Percentiles rank a stretch among this genome's conserved stretches.
Conservation (phyloP, 1,140 invertebrate species). For the Temnothorax curvispinosus region DNA sequence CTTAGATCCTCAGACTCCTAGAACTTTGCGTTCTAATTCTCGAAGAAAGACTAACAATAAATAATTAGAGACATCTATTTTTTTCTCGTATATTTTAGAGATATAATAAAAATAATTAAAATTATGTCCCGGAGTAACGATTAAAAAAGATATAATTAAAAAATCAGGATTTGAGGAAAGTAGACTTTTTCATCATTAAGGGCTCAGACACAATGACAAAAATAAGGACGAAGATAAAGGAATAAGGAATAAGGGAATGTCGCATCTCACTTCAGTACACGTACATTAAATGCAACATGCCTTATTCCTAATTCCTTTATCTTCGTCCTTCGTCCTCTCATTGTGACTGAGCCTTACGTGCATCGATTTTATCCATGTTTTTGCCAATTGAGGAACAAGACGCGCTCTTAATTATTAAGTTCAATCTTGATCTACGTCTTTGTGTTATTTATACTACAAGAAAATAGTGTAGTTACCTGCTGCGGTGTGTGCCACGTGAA, state of each 20-base stretch:
- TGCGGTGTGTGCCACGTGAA: slow-evolving; percentile 74
- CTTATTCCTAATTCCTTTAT: too few species aligned
- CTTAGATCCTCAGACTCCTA: not conserved
- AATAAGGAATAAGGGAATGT: too few species aligned
- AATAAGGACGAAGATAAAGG: too few species aligned
- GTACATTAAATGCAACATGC: too few species aligned
- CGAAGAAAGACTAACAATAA: not conserved
- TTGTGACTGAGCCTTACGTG: too few species aligned
- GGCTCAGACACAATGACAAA: too few species aligned
- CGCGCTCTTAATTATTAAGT: not conserved
- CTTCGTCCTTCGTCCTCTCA: too few species aligned
- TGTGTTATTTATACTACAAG: not conserved
- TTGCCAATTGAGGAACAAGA: not conserved
- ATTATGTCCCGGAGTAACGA: not conserved
- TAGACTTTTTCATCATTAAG: not conserved
- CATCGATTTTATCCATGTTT: not conserved
- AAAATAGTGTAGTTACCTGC: slow-evolving; percentile 55
- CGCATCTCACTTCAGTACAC: too few species aligned
- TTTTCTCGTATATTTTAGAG: not conserved
- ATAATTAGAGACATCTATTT: not conserved
- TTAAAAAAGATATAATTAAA: not conserved
- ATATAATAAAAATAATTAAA: not conserved
- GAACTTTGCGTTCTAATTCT: not conserved
- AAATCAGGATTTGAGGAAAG: not conserved
- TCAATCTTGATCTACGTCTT: not conserved